Evolutionary conservation across 1,140 invertebrate genomes (phyloP).

Genomic region (Leptoteleia sp.): DNA sequence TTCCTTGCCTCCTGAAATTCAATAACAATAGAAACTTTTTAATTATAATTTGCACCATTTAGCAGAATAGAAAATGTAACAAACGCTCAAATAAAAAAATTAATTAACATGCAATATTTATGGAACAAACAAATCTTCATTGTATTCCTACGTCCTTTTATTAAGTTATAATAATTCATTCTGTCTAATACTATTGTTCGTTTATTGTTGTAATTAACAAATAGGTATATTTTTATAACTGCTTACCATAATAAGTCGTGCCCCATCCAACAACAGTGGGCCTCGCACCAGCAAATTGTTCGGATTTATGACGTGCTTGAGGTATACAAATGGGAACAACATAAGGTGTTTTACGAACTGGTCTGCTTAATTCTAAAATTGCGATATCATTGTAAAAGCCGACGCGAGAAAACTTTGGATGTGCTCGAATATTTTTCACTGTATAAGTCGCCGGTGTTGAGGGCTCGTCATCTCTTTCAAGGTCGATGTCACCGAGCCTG

Average conservation of each 20-base stretch:
- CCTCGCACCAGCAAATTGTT: slow-evolving; percentile 86
- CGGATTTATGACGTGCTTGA: slow-evolving; percentile 80
- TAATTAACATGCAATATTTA: too few species aligned
- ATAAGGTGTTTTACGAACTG: slow-evolving; percentile 90
- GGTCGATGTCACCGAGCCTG: slow-evolving; percentile 92
- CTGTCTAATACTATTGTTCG: too few species aligned
- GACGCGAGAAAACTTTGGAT: slow-evolving; percentile 90
- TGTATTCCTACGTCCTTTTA: too few species aligned
- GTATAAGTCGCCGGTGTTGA: slow-evolving; percentile 88
- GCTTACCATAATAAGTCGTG: slow-evolving; percentile 88
- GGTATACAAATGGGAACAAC: slow-evolving; percentile 94
- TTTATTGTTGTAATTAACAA: too few species aligned
- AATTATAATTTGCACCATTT: not conserved
- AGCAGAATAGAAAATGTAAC: too few species aligned
- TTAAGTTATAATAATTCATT: too few species aligned
- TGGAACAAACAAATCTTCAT: too few species aligned
- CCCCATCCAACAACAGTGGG: slow-evolving; percentile 97
- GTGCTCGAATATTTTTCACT: slow-evolving; percentile 89
- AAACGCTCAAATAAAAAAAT: too few species aligned
- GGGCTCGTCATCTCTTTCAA: slow-evolving; percentile 90
- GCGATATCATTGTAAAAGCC: slow-evolving; percentile 97
- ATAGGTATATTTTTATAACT: too few species aligned
- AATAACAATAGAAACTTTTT: slow-evolving; percentile 7
- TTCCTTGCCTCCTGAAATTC: slow-evolving; percentile 86
- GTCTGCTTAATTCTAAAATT: slow-evolving; percentile 87